Base-by-base conservation (phyloP, 2,888 invertebrate species). In the Drosophila eohydei region DNA sequence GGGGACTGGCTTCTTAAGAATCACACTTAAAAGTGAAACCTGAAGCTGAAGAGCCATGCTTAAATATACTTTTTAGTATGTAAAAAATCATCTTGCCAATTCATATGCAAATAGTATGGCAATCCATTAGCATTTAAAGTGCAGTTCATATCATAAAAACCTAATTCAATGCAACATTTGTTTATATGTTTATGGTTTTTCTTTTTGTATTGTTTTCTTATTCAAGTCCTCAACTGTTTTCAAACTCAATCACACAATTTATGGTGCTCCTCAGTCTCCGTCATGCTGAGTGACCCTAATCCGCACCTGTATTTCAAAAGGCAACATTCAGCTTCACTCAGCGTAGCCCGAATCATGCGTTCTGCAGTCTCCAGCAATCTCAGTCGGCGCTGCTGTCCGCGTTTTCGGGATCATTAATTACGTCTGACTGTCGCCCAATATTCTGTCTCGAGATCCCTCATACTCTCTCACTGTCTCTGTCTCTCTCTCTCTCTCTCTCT, bases 351-450 rank as follows among this genome's bases (percentile, higher is more conserved):
- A 89, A 78, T 73, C 83, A 88, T 88, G 83, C 83, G 81, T 83
- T 88, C 51, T 56, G 55, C 68, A 70, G 73, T 64, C 62, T 62
- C 43, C 54, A 71, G 41, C 56, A 63, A 72, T 79, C 70, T 60
- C 54, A 46, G 68, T 32, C 71, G 50, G 36, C 60, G 58, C 59
- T 69, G 70, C 59, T 81, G 88, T 83, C 87, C 86, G 83, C 89
- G 60, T 81, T 90, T 86, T 90, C 78, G 90, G 89, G 89, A 88
- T 84, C 90, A 90, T 90, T 84, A 88, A 84, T 84, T 80, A 84
- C 81, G 89, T 74, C 77, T 82, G 87, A 46, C 70, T 55, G 40
- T 61, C 48, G 52, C 55, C 48, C 60, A 9, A 48, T 44, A 44
- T 26, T 44, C 26, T 26, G 6, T 44, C 12, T 36, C 36, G 36